Evolutionary conservation across 2,113 vertebrate genomes (phyloP), one percentile per base, ranked within the genome.

Genomic region (Alethe castanea): DNA sequence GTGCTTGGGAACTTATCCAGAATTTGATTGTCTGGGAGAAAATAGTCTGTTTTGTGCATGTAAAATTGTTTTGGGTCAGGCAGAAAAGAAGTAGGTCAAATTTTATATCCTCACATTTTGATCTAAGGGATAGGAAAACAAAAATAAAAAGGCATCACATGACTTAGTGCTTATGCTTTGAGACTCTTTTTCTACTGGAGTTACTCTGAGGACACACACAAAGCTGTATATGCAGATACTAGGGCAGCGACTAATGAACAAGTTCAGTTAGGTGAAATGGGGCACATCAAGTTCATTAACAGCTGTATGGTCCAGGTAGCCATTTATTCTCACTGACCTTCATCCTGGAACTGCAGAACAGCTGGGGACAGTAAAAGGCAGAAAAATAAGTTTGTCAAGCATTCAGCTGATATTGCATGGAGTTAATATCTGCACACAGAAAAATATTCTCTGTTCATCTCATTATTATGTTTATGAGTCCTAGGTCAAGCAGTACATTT

Each of bases 1-100:
- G 35, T 71, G 4, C 88, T 94, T 86, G 61, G 73, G 74, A 94
- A 80, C 28, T 73, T 85, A 77, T 52, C 84, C 78, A 90, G 80
- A 89, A 56, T 79, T 83, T 77, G 67, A 77, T 72, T 80, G 60
- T 90, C 90, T 80, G 78, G 35, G 45, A 90, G 54, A 94, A 95
- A 94, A 86, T 57, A 66, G 42, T 56, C 62, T 88, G 54, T 3
- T 94, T 94, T 88, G 19, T 85, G 33, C 42, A 73, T 59, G 33
- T 70, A 94, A 91, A 72, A 62, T 38, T 90, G 88, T 87, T 96
- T 92, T 76, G 86, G 85, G 74, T 91, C 91, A 93, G 50, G 26
- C 33, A 86, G 66, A 85, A 95, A 82, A 94, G 78, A 95, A 96
- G 22, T 91, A 90, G 90, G 93, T 88, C 94, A 95, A 79, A 90